Percentiles rank a stretch among this genome's conserved stretches.
These are phyloP conservation scores for Drosophila atroscutellata DNA, from an alignment of 2,888 invertebrate genomes.

Conservation along the genomic window DNA sequence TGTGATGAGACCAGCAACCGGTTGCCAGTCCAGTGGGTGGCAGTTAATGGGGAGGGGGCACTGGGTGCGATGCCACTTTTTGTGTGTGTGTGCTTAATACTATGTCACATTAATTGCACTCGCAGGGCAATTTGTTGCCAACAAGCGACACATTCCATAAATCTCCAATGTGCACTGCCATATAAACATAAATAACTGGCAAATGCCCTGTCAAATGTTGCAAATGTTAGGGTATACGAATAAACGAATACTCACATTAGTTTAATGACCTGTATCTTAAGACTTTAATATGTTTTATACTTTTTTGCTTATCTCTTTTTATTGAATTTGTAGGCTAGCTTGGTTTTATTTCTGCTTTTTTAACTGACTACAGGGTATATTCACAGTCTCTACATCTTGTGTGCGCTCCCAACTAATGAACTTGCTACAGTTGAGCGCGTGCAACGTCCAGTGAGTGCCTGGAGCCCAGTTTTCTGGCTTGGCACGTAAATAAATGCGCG, in stretches of 20 bases:
- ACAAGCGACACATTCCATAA: conserved; percentile 61
- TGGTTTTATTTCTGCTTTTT: background rate
- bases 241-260: background rate
- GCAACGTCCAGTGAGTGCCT: conserved; percentile 40
- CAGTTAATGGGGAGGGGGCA: conserved; percentile 3
- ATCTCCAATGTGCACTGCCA: conserved; percentile 49
- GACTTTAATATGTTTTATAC: background rate
- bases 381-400: background rate
- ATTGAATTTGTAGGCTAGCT: background rate
- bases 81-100: conserved; percentile 31
- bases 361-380: conserved; percentile 21
- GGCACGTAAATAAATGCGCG: conserved; percentile 32
- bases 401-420: conserved; percentile 46
- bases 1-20: conserved; percentile 30
- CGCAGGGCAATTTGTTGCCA: conserved; percentile 54
- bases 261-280: background rate
- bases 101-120: conserved; percentile 65
- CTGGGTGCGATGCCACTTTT: conserved; percentile 3
- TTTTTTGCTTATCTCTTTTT: background rate
- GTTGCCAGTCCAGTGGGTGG: conserved; percentile 27
- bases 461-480: conserved; percentile 27
- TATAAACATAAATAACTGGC: conserved; percentile 52
- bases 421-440: conserved; percentile 67
- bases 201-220: conserved; percentile 5
- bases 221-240: background rate